phyloP scores from a whole-genome alignment of 2,113 vertebrate genomes.

The Pseudopodoces humilis region DNA sequence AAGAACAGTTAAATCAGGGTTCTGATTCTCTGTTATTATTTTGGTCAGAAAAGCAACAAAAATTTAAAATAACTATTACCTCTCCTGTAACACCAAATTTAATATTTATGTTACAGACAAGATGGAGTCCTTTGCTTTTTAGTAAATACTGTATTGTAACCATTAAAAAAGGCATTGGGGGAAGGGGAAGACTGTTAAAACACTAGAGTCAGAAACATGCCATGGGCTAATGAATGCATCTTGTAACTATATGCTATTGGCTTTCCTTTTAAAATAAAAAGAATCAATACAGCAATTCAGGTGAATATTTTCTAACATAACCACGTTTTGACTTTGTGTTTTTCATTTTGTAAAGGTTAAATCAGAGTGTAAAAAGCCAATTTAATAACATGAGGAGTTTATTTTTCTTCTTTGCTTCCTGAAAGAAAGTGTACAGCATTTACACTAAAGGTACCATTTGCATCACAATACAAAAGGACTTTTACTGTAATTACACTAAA shows the following conservation, averaged over 20 bases:
- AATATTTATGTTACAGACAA: background rate
- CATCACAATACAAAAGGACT: conserved; percentile 25
- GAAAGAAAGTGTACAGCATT: conserved; percentile 30
- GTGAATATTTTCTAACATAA: conserved; percentile 75
- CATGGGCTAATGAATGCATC: conserved; percentile 22
- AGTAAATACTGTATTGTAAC: background rate
- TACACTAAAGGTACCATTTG: conserved; percentile 42
- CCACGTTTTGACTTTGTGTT: conserved; percentile 67
- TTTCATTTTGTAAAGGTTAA: conserved; percentile 69
- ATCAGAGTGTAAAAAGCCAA: conserved; percentile 53
- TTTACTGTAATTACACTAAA: conserved; percentile 37
- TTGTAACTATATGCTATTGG: conserved; percentile 60
- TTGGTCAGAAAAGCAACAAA: background rate
- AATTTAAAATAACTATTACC: background rate
- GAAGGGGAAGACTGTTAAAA: background rate
- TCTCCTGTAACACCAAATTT: background rate
- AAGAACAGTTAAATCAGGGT: background rate
- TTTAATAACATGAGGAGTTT: conserved; percentile 40
- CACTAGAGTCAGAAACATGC: background rate
- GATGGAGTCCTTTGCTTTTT: background rate
- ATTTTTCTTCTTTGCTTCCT: conserved; percentile 61
- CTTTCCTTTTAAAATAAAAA: conserved; percentile 64
- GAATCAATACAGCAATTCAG: conserved; percentile 75
- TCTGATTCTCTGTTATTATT: background rate
- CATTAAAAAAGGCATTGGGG: background rate